phyloP scores from a whole-genome alignment of 2,888 invertebrate species.

The Coenonympha arcania region DNA sequence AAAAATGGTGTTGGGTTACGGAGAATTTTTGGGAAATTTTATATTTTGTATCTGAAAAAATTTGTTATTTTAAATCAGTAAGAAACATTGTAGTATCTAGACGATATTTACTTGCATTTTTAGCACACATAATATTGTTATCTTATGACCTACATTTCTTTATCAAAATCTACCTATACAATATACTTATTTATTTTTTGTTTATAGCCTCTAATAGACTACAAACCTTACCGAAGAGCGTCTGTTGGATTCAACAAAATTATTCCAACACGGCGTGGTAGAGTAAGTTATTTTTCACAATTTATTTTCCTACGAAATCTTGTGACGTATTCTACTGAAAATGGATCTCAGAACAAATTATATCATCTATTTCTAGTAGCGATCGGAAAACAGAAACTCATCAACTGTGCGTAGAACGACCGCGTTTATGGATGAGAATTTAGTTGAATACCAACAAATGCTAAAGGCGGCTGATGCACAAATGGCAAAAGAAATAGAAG shows the following conservation, averaged over 20 bases:
- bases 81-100: no score
- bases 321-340: background rate
- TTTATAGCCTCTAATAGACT: constrained; percentile 52
- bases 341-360: constrained; percentile 17
- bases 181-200: constrained; percentile 20
- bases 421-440: constrained; percentile 79
- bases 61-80: no score
- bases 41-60: no score
- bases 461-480: constrained; percentile 80
- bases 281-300: constrained; percentile 51
- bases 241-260: constrained; percentile 67
- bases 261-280: constrained; percentile 48
- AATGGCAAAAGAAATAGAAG: constrained; percentile 86
- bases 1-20: no score
- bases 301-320: background rate
- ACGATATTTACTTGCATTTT: no score
- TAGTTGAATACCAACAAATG: constrained; percentile 78
- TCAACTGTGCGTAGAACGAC: constrained; percentile 69
- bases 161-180: background rate
- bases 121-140: background rate
- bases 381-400: constrained; percentile 60
- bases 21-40: no score
- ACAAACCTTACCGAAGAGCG: constrained; percentile 60
- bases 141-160: background rate
- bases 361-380: constrained; percentile 60